These are phyloP conservation scores for Dysdera silvatica DNA, from an alignment of 1,140 invertebrate species.

Conservation along the genomic window DNA sequence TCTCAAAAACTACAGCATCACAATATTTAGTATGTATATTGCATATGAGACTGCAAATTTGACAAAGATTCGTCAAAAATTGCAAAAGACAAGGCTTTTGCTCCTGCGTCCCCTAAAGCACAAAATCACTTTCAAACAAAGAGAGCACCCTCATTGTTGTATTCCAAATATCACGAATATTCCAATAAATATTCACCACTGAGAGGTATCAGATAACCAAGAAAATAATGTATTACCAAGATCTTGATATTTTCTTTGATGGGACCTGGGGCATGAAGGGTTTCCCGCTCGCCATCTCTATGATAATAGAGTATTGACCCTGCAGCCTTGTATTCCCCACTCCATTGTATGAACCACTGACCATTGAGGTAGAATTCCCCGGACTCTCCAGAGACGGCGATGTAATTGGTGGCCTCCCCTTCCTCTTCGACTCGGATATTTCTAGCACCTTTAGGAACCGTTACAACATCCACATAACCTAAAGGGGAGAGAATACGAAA, in stretches of 20 bases:
- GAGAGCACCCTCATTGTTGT: too few species aligned
- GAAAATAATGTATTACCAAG: slow-evolving; percentile 21
- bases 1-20: too few species aligned
- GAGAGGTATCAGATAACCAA: too few species aligned
- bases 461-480: slow-evolving; percentile 57
- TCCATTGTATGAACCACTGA: slow-evolving; percentile 70
- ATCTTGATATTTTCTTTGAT: slow-evolving; percentile 71
- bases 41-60: too few species aligned
- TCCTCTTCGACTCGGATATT: slow-evolving; percentile 74
- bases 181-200: too few species aligned
- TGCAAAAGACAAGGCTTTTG: too few species aligned
- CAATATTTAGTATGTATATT: too few species aligned
- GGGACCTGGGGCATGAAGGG: slow-evolving; percentile 69
- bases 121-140: too few species aligned
- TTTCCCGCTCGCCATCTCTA: slow-evolving; percentile 69
- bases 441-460: slow-evolving; percentile 67
- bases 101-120: too few species aligned
- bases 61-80: too few species aligned
- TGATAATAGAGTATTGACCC: slow-evolving; percentile 72
- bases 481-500: slow-evolving; percentile 3
- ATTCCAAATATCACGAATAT: too few species aligned
- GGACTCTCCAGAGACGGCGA: slow-evolving; percentile 62
- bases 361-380: slow-evolving; percentile 72
- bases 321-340: slow-evolving; percentile 73
- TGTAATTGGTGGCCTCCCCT: slow-evolving; percentile 69